These are phyloP conservation scores for Leucophenga maculata DNA, from an alignment of 2,888 invertebrate species.

Conservation along the genomic window DNA sequence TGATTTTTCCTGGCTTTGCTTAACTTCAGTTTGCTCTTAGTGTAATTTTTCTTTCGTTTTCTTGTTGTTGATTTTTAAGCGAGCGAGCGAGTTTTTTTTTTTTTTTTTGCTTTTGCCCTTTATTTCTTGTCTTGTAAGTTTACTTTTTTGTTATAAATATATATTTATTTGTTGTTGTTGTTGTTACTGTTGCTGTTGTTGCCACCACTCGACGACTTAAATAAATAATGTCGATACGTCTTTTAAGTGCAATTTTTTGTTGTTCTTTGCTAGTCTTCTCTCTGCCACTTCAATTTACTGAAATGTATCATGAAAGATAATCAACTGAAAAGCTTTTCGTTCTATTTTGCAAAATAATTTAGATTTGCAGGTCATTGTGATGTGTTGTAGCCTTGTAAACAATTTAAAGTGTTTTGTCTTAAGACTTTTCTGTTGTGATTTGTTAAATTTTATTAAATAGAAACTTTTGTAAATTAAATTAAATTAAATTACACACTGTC, in stretches of 20 bases:
- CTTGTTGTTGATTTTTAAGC: constrained; percentile 8
- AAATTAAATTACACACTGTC: background rate
- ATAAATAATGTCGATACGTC: constrained; percentile 61
- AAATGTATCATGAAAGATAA: constrained; percentile 29
- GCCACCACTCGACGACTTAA: constrained; percentile 42
- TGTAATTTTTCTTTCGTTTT: constrained; percentile 28
- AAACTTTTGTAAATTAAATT: constrained; percentile 7
- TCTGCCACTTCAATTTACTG: background rate
- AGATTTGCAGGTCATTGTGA: constrained; percentile 20
- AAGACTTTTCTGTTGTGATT: background rate
- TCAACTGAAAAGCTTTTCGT: constrained; percentile 28
- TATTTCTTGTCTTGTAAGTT: background rate
- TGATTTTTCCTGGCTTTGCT: background rate
- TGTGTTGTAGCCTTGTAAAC: background rate
- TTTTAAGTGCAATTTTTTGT: constrained; percentile 32
- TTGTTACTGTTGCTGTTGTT: constrained; percentile 6
- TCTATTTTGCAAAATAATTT: constrained; percentile 3
- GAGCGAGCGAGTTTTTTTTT: background rate
- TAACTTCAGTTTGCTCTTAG: constrained; percentile 18
- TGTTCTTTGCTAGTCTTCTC: background rate
- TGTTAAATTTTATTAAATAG: background rate
- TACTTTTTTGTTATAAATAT: constrained; percentile 4
- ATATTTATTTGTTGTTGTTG: background rate
- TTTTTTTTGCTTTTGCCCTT: too few relatives aligned
- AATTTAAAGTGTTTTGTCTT: background rate